Percentiles rank a stretch among this genome's conserved stretches.
Evolutionary conservation across 1,140 invertebrate genomes (phyloP).

Genomic region (Heliconius eleuchia): DNA sequence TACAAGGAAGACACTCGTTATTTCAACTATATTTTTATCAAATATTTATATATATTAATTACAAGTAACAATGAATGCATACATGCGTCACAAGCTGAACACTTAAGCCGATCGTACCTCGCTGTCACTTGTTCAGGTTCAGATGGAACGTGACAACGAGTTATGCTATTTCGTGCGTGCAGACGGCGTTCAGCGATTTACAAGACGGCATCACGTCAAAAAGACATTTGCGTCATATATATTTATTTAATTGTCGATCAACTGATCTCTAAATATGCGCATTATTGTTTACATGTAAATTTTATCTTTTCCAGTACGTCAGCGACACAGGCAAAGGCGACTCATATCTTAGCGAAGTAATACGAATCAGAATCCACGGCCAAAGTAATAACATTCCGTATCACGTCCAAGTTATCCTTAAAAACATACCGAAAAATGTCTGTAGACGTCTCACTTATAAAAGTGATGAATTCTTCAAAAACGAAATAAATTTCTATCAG

Average conservation of each 20-base stretch:
- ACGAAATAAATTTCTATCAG: conserved; percentile 86
- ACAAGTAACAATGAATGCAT: too few relatives aligned
- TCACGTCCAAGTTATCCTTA: conserved; percentile 82
- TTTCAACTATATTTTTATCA: too few relatives aligned
- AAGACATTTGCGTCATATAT: too few relatives aligned
- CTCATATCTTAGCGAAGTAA: conserved; percentile 84
- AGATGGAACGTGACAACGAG: too few relatives aligned
- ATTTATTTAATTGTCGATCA: background rate
- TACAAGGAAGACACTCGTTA: too few relatives aligned
- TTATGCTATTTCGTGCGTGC: too few relatives aligned
- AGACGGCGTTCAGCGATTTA: too few relatives aligned
- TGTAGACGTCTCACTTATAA: conserved; percentile 84
- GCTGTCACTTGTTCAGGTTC: too few relatives aligned
- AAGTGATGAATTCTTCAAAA: conserved; percentile 85
- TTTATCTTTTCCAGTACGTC: conserved; percentile 60
- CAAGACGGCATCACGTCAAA: too few relatives aligned
- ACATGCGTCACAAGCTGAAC: too few relatives aligned
- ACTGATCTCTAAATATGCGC: background rate
- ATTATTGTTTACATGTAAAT: background rate
- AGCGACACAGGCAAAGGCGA: conserved; percentile 83
- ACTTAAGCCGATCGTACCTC: too few relatives aligned
- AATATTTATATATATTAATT: too few relatives aligned
- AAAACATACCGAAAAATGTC: conserved; percentile 84
- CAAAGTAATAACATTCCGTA: conserved; percentile 50
- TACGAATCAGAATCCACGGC: conserved; percentile 82